A percentile compares a stretch with the other conserved stretches of the same genome.
Evolutionary conservation across 2,113 vertebrate species (phyloP).

Genomic region (Macheiramphus alcinus): DNA sequence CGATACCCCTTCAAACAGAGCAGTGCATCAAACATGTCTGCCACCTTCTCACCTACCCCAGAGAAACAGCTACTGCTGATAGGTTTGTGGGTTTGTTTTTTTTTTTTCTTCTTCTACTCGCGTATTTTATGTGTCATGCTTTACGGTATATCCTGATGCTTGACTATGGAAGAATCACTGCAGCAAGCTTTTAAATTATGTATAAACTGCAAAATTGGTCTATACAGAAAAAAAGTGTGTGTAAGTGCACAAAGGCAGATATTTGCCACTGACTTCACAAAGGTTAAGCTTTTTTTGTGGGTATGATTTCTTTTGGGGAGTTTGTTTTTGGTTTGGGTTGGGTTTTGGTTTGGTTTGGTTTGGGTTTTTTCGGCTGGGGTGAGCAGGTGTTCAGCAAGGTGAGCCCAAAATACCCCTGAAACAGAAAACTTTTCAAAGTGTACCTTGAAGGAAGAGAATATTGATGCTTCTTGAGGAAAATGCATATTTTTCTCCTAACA

Average conservation of each 20-base stretch:
- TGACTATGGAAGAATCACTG: neutral
- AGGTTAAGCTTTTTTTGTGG: neutral
- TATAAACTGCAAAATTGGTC: neutral
- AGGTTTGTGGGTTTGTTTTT: neutral
- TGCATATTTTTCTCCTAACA: neutral
- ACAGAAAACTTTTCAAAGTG: neutral
- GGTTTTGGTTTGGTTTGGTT: neutral
- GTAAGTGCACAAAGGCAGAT: neutral
- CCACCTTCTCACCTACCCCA: neutral
- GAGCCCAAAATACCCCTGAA: neutral
- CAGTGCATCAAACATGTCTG: neutral
- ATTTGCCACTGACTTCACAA: neutral
- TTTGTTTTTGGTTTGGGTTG: neutral
- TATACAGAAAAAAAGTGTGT: neutral
- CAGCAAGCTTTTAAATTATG: slow-evolving; percentile 6
- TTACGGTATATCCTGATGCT: neutral
- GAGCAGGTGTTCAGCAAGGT: neutral
- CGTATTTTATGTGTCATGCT: neutral
- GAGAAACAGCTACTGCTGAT: neutral
- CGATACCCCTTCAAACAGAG: neutral
- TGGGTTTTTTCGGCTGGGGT: neutral
- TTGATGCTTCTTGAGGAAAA: neutral
- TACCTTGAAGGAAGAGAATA: neutral
- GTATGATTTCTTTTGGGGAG: neutral
- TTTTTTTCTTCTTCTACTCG: neutral